A percentile compares a stretch with the other conserved stretches of the same genome.
Evolutionary conservation across 2,797 vertebrate species (phyloP).

Genomic region (Diceros bicornis): DNA sequence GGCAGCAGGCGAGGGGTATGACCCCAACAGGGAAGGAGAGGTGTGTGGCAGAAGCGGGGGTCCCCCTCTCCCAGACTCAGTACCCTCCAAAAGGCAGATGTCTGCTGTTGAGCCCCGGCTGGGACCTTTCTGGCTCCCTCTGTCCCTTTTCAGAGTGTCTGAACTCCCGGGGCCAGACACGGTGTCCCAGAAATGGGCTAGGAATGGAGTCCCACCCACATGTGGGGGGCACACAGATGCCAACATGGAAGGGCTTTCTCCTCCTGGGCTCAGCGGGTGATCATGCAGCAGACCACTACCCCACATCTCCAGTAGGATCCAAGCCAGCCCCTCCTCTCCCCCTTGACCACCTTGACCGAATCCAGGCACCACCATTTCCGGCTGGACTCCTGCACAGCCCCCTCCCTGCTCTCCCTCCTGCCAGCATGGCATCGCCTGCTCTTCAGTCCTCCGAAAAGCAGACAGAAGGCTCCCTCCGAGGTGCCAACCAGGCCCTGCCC

Average conservation of each 20-base stretch:
- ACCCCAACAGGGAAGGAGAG: not conserved
- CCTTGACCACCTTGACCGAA: not conserved
- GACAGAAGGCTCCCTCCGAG: not conserved
- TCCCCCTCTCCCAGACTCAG: not conserved
- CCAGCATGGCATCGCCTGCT: not conserved
- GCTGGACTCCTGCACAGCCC: not conserved
- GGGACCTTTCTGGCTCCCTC: not conserved
- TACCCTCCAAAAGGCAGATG: accelerated
- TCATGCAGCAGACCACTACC: not conserved
- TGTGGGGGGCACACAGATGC: not conserved
- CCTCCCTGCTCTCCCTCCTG: not conserved
- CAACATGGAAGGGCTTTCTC: not conserved
- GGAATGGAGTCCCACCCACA: not conserved
- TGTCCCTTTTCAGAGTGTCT: not conserved
- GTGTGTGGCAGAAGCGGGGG: not conserved
- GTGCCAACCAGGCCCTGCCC: not conserved
- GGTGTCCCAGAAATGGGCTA: not conserved
- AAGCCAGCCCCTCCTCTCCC: not conserved
- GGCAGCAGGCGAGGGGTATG: not conserved
- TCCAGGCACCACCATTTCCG: not conserved
- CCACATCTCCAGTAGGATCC: too few species aligned
- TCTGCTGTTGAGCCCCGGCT: not conserved
- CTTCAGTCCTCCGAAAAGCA: not conserved
- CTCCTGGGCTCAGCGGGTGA: not conserved
- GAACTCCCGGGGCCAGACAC: not conserved